Base-by-base conservation (phyloP, 2,888 invertebrate species). In the Rhagophthalmus giganteus region DNA sequence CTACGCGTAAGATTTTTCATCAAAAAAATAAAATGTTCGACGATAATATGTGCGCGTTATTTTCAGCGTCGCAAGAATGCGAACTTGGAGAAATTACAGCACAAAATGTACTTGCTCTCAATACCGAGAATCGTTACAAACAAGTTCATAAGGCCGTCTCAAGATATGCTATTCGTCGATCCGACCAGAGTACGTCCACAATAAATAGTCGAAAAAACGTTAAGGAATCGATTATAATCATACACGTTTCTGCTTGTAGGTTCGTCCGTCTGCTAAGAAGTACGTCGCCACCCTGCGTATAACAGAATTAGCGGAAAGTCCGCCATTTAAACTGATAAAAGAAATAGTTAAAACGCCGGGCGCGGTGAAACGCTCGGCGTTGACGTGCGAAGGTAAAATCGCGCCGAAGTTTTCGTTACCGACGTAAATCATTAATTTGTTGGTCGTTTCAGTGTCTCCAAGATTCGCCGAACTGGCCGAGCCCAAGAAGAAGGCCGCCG, bases 211-310 rank as follows among this genome's bases (percentile, higher is more conserved):
- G 9, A 9, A 20, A 2, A 9, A 8, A 6, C 27, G 2, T 6
- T 27, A 27, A 9, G 3, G 2, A 27, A 27, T 6, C 9, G 2
- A 9, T 9, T 2, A 7, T 35, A 35, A 11, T 14, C 20, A 8
- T 9, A 9, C 9, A 15, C 24, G 10, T 4, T 11, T 2, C 12
- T 15, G 16, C 24, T 58, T 50, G 0, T 64, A 79, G 79, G 78
- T 79, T 16, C 16, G 1, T 55, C 73, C 1, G 72, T 62, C 54
- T 1, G 79, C 79, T 2, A 63, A 78, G 4, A 74, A 72, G 41
- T 79, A 79, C 61, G 62, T 67, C 0, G 69, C 76, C 65, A 58
- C 77, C 1, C 78, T 77, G 5, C 58, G 78, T 61, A 59, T 72
- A 1, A 72, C 72, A 61, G 73, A 74, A 67, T 70, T 79, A 66